Evolutionary conservation across 1,140 invertebrate species (phyloP).

Genomic region (Streblospio benedicti): DNA sequence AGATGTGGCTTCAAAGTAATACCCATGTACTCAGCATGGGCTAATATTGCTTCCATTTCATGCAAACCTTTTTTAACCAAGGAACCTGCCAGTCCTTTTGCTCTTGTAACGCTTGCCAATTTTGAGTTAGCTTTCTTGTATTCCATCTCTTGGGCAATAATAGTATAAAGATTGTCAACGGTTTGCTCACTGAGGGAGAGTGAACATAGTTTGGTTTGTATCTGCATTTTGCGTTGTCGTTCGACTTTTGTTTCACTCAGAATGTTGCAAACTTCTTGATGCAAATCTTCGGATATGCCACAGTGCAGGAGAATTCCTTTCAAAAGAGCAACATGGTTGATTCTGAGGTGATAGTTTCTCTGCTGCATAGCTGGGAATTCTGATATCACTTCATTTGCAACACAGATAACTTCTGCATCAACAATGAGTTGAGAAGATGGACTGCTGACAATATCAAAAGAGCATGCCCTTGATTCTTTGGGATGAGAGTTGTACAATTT

Average conservation of each 20-base stretch:
- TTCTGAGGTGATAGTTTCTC: conserved; percentile 62
- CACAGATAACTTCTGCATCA: conserved; percentile 75
- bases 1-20: conserved; percentile 54
- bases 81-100: conserved; percentile 52
- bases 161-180: conserved; percentile 58
- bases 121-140: conserved; percentile 56
- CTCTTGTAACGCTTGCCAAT: conserved; percentile 33
- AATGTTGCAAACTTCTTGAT: conserved; percentile 58
- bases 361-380: conserved; percentile 59
- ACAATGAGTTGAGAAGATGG: conserved; percentile 55
- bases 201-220: conserved; percentile 62
- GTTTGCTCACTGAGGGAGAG: conserved; percentile 62
- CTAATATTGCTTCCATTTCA: conserved; percentile 64
- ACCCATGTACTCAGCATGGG: conserved; percentile 60
- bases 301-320: conserved; percentile 69
- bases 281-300: conserved; percentile 66
- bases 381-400: conserved; percentile 67
- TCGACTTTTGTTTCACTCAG: conserved; percentile 55
- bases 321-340: conserved; percentile 76
- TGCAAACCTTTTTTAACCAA: conserved; percentile 61
- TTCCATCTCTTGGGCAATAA: conserved; percentile 64
- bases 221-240: conserved; percentile 53
- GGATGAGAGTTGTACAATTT: conserved; percentile 77
- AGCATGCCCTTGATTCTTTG: conserved; percentile 77
- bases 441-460: conserved; percentile 83